Evolutionary conservation across 2,797 vertebrate genomes (phyloP).

Genomic region (Artibeus jamaicensis): DNA sequence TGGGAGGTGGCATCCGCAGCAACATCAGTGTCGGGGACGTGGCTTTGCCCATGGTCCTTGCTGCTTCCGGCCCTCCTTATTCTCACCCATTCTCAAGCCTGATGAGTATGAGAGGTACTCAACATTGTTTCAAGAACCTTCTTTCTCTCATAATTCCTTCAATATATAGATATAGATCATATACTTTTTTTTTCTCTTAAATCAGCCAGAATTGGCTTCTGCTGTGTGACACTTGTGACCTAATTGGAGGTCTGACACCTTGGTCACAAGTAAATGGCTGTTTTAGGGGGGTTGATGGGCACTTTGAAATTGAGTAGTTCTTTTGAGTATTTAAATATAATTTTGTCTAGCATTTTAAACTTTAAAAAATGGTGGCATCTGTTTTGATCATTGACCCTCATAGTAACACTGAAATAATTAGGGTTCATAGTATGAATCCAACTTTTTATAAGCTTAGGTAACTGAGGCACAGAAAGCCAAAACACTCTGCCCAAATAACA

Average conservation of each 20-base stretch:
- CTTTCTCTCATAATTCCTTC: not conserved
- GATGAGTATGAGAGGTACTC: not conserved
- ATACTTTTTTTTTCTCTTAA: not conserved
- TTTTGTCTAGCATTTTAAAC: slow-evolving; percentile 14
- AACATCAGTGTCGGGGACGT: not conserved
- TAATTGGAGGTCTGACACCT: slow-evolving; percentile 29
- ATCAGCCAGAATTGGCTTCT: slow-evolving; percentile 36
- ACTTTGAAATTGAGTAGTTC: slow-evolving; percentile 45
- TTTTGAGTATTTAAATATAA: slow-evolving; percentile 34
- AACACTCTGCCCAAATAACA: not conserved
- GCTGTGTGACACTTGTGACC: slow-evolving; percentile 39
- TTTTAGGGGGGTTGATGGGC: slow-evolving; percentile 17
- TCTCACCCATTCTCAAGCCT: not conserved
- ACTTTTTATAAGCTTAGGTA: slow-evolving; percentile 19
- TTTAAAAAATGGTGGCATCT: not conserved
- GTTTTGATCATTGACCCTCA: not conserved
- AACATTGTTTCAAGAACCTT: not conserved
- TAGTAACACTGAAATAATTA: not conserved
- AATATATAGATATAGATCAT: not conserved
- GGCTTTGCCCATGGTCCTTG: not conserved
- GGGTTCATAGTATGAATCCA: not conserved
- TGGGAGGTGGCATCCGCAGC: not conserved
- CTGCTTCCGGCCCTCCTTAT: not conserved
- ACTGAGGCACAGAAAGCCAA: not conserved
- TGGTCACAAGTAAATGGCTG: slow-evolving; percentile 14